Evolutionary conservation across 2,888 invertebrate genomes (phyloP).

Genomic region (Agrilus mali): DNA sequence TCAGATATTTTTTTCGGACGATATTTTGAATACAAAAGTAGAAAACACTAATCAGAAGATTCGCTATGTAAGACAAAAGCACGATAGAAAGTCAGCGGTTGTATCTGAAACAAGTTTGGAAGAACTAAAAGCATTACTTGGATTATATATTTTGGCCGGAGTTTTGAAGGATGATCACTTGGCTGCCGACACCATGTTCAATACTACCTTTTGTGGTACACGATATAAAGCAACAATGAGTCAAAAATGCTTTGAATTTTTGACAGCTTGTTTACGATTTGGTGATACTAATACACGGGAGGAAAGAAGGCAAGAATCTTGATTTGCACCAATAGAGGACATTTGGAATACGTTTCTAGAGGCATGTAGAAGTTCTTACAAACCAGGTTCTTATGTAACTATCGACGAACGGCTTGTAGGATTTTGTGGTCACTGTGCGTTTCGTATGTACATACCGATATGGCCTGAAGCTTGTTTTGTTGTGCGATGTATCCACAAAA

Average conservation of each 20-base stretch:
- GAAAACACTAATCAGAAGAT: no score
- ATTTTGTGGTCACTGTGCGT: slow-evolving; percentile 17
- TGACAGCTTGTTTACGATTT: slow-evolving; percentile 15
- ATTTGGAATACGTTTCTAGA: slow-evolving; percentile 14
- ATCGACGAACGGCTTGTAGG: slow-evolving; percentile 20
- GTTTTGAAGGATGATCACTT: slow-evolving; percentile 6
- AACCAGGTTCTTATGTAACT: slow-evolving; percentile 13
- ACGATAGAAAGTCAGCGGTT: no score
- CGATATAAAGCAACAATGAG: slow-evolving; percentile 13
- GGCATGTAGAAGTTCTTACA: slow-evolving; percentile 13
- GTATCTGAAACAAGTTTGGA: no score
- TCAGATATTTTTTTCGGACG: no score
- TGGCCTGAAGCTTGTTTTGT: slow-evolving; percentile 22
- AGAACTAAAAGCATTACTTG: no score
- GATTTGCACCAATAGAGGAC: slow-evolving; percentile 12
- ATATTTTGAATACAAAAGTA: no score
- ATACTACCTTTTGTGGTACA: slow-evolving; percentile 6
- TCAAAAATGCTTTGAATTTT: slow-evolving; percentile 14
- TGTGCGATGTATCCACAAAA: slow-evolving; percentile 19
- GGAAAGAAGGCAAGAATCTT: slow-evolving; percentile 14
- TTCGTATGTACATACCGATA: slow-evolving; percentile 24
- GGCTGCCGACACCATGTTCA: slow-evolving; percentile 6
- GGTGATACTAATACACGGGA: slow-evolving; percentile 14
- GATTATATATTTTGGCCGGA: no score
- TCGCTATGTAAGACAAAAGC: no score